Conservation (phyloP, 2,113 vertebrate species). For the Pseudopodoces humilis region DNA sequence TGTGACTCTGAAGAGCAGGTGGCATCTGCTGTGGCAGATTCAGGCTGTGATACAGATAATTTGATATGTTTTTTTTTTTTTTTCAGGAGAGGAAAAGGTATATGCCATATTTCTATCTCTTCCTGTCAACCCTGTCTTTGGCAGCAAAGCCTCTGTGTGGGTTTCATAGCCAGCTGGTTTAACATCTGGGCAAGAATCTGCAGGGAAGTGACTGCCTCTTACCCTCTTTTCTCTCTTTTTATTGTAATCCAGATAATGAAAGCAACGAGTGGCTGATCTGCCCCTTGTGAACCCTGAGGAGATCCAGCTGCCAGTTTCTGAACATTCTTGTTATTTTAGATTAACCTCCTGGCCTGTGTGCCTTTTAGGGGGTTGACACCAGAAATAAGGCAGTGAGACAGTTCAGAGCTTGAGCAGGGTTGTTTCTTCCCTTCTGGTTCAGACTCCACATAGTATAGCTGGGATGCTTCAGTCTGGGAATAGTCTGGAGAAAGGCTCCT, state of each 20-base stretch:
- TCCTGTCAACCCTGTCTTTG: not conserved
- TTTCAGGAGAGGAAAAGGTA: not conserved
- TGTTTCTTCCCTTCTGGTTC: not conserved
- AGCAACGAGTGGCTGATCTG: not conserved
- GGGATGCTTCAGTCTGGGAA: not conserved
- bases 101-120: not conserved
- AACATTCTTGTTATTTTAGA: slow-evolving; percentile 16
- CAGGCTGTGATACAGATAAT: not conserved
- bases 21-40: not conserved
- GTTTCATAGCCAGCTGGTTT: not conserved
- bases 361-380: not conserved
- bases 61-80: not conserved
- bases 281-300: not conserved
- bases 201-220: slow-evolving; percentile 1
- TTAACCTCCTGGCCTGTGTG: not conserved
- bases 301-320: not conserved
- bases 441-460: not conserved
- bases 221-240: slow-evolving; percentile 1
- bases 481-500: not conserved
- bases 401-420: not conserved
- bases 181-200: not conserved
- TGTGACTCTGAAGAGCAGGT: not conserved
- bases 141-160: not conserved
- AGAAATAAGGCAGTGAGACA: not conserved
- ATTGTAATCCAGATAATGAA: slow-evolving; percentile 44